Conservation (phyloP, 2,113 vertebrate genomes). For the Passer montanus region DNA sequence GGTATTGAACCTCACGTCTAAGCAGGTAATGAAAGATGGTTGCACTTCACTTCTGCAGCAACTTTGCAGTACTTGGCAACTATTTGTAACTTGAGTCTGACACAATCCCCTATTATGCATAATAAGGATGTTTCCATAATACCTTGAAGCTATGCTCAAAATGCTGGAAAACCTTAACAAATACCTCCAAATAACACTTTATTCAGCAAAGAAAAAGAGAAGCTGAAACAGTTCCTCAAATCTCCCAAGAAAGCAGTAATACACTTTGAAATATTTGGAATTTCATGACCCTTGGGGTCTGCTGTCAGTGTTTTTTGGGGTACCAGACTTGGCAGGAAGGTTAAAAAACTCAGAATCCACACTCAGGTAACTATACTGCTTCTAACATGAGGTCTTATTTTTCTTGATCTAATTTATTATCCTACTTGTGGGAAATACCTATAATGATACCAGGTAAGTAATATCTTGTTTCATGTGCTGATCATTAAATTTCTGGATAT, state of each 20-base stretch:
- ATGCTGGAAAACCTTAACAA: neutral
- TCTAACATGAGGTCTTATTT: neutral
- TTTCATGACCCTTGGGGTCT: neutral
- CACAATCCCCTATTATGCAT: neutral
- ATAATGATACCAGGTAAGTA: neutral
- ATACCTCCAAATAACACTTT: neutral
- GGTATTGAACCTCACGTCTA: neutral
- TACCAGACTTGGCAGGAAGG: neutral
- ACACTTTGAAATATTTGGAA: neutral
- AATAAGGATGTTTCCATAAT: neutral
- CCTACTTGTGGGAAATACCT: neutral
- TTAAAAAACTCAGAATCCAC: neutral
- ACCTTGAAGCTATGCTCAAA: neutral
- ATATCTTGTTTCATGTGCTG: rapidly evolving
- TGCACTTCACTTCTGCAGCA: neutral
- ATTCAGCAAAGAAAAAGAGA: neutral
- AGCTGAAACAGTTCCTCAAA: neutral
- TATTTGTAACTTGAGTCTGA: neutral
- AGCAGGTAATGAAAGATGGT: neutral
- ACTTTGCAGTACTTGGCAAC: neutral
- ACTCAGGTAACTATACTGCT: neutral
- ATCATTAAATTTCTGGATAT: neutral
- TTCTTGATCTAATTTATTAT: neutral
- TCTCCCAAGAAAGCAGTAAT: neutral
- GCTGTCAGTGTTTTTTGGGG: neutral